Base-by-base conservation (phyloP, 2,888 invertebrate genomes). In the Copidosoma aretas region DNA sequence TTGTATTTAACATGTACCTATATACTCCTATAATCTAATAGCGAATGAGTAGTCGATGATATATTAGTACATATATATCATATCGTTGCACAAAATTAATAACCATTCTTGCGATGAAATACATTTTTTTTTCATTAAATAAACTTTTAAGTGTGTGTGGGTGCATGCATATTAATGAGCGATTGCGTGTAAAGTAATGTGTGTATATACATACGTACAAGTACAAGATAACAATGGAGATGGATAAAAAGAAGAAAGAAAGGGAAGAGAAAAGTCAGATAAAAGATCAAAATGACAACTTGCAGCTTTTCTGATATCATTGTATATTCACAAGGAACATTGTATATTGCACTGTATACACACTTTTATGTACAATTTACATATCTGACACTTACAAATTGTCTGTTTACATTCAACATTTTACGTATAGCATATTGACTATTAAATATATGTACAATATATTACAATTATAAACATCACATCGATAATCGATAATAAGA, bases 361-460 rank as follows among this genome's bases (percentile, higher is more conserved):
- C 21, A 22, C 46, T 64, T 24, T 64, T 68, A 68, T 64, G 41
- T 68, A 64, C 64, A 68, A 58, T 41, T 8, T 54, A 15, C 46
- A 61, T 65, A 64, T 61, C 64, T 22, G 58, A 65, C 61, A 65
- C 61, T 67, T 61, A 65, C 10, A 64, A 64, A 65, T 60, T 51
- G 57, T 68, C 41, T 8, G 3, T 46, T 46, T 17, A 17, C 32
- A 32, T 32, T 32, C 4, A 32, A 32, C 32, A 32, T 32, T 32
- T 46, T 17, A 17, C 43, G 8, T 41, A 46, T 46, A 12, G 12
- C 12, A 46, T 15, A 46, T 17, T 3, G 15, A 15, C 19, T 10
- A n/a, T 22, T 60, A 64, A 68, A 71, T 71, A 71, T 71, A 60
- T 68, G 68, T 66, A 71, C 52, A 68, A 66, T 71, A 68, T 66